A percentile compares a stretch with the other conserved stretches of the same genome.
Evolutionary conservation across 2,113 vertebrate species (phyloP).

Genomic region (Bubalus kerabau): DNA sequence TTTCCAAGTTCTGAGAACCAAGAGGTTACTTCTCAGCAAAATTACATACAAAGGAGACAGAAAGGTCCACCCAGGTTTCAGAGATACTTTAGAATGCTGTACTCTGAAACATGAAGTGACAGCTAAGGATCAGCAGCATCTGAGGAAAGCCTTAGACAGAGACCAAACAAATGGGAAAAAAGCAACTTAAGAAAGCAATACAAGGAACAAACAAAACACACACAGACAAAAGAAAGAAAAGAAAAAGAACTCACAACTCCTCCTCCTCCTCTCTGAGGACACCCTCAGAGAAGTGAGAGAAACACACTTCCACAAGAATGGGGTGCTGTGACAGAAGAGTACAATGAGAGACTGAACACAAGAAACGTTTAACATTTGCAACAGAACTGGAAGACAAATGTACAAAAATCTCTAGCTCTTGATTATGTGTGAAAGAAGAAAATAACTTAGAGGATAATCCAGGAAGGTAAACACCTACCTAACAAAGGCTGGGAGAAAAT

Average conservation of each 20-base stretch:
- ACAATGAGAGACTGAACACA: background rate
- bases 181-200: background rate
- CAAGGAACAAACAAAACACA: background rate
- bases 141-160: background rate
- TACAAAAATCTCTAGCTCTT: background rate
- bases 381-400: background rate
- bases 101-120: conserved; percentile 8
- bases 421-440: background rate
- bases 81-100: background rate
- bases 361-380: background rate
- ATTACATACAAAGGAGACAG: background rate
- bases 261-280: background rate
- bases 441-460: background rate
- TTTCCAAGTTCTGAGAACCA: background rate
- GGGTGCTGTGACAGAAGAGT: background rate
- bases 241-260: background rate
- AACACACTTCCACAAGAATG: background rate
- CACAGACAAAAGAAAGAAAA: too few relatives aligned
- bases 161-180: background rate
- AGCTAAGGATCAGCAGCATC: background rate
- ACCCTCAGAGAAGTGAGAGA: background rate
- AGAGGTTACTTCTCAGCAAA: background rate
- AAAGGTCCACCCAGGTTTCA: background rate
- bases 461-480: background rate
- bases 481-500: background rate